Evolutionary conservation across 2,113 vertebrate species (phyloP).

Genomic region (Mastomys coucha): DNA sequence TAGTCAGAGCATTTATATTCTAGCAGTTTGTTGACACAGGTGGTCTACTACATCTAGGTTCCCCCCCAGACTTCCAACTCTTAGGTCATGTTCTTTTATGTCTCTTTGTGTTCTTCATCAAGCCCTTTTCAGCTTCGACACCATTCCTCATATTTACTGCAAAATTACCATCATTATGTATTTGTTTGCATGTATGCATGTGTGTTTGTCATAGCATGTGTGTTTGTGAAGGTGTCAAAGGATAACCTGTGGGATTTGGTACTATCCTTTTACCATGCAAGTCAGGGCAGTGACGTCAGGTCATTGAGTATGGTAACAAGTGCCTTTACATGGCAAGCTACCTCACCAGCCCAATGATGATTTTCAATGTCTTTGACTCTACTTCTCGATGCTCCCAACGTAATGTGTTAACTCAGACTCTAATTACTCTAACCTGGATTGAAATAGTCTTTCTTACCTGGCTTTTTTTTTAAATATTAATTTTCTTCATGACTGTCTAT

Average conservation of each 20-base stretch:
- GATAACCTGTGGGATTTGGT: background rate
- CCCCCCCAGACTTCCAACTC: background rate
- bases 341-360: too few relatives aligned
- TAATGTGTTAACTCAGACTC: background rate
- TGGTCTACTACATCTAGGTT: background rate
- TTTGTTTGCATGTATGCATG: background rate
- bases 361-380: background rate
- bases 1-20: background rate
- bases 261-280: background rate
- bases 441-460: background rate
- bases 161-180: background rate
- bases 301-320: background rate
- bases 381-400: background rate
- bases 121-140: background rate
- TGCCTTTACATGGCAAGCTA: background rate
- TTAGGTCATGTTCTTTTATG: background rate
- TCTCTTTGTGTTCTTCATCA: background rate
- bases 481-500: too few relatives aligned
- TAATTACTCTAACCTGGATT: background rate
- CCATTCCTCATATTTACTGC: background rate
- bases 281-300: background rate
- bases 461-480: too few relatives aligned
- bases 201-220: background rate
- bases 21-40: background rate
- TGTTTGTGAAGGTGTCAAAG: background rate